These are phyloP conservation scores for Caenorhabditis briggsae DNA, from an alignment of 1,140 invertebrate genomes.

Conservation along the genomic window DNA sequence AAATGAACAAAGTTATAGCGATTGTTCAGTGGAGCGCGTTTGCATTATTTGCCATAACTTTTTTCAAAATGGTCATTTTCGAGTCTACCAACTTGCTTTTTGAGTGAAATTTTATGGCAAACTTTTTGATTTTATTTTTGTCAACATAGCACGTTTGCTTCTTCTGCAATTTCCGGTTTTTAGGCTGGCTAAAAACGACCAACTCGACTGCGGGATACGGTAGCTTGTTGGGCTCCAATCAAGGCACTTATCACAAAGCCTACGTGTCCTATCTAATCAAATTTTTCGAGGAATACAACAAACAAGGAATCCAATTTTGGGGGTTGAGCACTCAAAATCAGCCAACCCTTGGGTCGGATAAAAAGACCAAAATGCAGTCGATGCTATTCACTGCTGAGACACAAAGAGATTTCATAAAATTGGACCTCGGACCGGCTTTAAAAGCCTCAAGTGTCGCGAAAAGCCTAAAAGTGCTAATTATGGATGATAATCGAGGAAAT, in stretches of 20 bases:
- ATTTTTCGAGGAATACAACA: conserved; percentile 58
- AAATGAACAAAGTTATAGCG: no score
- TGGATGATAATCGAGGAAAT: conserved; percentile 58
- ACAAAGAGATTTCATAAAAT: conserved; percentile 59
- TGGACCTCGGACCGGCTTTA: conserved; percentile 36
- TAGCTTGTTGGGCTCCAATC: neutral
- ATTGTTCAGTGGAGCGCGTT: neutral
- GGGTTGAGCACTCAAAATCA: conserved; percentile 54
- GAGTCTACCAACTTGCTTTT: no score
- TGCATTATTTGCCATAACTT: no score
- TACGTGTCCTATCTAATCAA: conserved; percentile 47
- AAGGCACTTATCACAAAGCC: conserved; percentile 44
- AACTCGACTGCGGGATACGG: conserved; percentile 33
- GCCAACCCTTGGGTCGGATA: conserved; percentile 6
- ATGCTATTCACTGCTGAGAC: conserved; percentile 1
- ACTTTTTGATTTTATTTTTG: no score
- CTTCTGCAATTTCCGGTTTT: neutral
- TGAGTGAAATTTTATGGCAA: no score
- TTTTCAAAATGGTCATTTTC: no score
- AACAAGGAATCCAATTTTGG: conserved; percentile 60
- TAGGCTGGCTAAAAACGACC: conserved; percentile 62
- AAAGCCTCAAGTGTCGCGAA: neutral
- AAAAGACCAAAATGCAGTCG: conserved; percentile 32
- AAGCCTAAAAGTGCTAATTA: conserved; percentile 46
- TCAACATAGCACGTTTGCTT: neutral